phyloP scores from a whole-genome alignment of 2,113 vertebrate species.

The Brevimyrus niger region DNA sequence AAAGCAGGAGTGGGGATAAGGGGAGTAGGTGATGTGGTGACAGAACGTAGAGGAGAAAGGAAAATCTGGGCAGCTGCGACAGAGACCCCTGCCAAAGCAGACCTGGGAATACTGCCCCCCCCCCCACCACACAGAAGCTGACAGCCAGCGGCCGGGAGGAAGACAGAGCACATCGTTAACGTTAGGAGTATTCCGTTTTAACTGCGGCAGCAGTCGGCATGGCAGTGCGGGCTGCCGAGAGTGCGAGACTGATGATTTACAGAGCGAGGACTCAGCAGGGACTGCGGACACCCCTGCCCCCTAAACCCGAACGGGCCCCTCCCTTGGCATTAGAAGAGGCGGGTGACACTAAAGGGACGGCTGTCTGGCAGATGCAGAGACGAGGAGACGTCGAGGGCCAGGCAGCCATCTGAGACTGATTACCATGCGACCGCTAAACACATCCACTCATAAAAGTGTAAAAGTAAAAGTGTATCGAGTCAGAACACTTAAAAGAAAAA shows the following conservation, averaged over 20 bases:
- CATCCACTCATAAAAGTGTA: slow-evolving; percentile 4
- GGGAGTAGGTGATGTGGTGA: background rate
- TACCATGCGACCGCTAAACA: background rate
- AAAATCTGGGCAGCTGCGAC: background rate
- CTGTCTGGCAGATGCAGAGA: background rate
- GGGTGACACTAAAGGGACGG: background rate
- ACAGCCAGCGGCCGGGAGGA: slow-evolving; percentile 3
- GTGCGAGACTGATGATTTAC: slow-evolving; percentile 32
- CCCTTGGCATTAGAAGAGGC: background rate
- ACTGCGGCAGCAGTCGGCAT: slow-evolving; percentile 31
- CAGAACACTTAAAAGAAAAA: background rate
- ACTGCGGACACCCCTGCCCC: background rate
- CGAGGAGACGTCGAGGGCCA: background rate
- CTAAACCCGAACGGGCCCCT: background rate
- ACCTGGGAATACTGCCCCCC: background rate
- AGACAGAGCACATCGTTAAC: slow-evolving; percentile 26
- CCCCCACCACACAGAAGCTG: background rate
- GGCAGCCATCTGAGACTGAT: background rate
- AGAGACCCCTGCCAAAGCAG: background rate
- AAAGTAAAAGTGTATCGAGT: background rate
- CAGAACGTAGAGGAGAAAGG: background rate
- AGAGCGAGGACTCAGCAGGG: background rate
- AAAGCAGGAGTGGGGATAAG: background rate
- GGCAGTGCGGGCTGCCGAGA: slow-evolving; percentile 29
- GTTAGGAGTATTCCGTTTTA: slow-evolving; percentile 31